Conservation (phyloP, 1,140 invertebrate genomes). For the Pseudomyrmex flavicornis region DNA sequence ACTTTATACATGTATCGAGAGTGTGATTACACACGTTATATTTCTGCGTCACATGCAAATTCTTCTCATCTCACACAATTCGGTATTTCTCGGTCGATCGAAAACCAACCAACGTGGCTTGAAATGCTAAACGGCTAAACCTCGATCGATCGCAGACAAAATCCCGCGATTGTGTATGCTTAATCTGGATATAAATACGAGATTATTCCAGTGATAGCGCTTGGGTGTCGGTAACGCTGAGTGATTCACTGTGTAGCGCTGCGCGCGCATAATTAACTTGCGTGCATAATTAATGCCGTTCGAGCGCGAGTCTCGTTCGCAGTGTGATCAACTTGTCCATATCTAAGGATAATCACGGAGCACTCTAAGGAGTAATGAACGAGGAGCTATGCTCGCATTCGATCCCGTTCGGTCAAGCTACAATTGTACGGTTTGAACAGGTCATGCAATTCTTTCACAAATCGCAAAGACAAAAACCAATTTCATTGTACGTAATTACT, state of each 20-base stretch:
- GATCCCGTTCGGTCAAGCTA: slow-evolving; percentile 9
- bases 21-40: too few species aligned
- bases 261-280: slow-evolving; percentile 25
- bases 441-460: background rate
- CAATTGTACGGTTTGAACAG: background rate
- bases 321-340: slow-evolving; percentile 48
- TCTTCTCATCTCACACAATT: background rate
- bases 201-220: slow-evolving; percentile 58
- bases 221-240: slow-evolving; percentile 33
- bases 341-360: slow-evolving; percentile 39
- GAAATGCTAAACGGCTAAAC: background rate
- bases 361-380: slow-evolving; percentile 35
- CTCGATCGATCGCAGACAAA: slow-evolving; percentile 21
- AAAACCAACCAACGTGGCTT: background rate
- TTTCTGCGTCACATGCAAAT: too few species aligned
- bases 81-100: background rate
- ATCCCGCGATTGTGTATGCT: slow-evolving; percentile 36
- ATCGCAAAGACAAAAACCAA: background rate
- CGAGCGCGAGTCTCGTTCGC: slow-evolving; percentile 31
- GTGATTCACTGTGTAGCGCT: slow-evolving; percentile 32
- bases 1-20: too few species aligned
- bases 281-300: slow-evolving; percentile 58
- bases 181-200: slow-evolving; percentile 59
- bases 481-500: too few species aligned
- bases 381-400: slow-evolving; percentile 19